Base-by-base conservation (phyloP, 2,888 invertebrate species). In the Willowsia nigromaculata region DNA sequence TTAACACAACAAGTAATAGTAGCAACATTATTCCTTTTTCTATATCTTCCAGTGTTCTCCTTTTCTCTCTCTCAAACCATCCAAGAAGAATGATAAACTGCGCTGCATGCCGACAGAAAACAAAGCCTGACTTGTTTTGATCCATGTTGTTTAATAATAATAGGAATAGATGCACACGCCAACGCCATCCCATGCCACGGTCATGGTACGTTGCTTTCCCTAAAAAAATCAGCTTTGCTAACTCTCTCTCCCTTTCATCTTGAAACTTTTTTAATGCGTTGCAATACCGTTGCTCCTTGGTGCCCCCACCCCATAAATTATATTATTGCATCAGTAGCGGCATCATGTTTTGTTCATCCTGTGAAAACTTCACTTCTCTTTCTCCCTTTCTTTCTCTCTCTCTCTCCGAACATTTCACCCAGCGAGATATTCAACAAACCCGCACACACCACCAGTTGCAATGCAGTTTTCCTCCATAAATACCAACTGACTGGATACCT, bases 221-320 rank as follows among this genome's bases (percentile, higher is more conserved):
- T 22, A 18, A 59, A 59, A 37, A 80, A 80, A 13, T 15, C 11
- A 43, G 78, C 30, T 5, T 15, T 53, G 33, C 53, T 11, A 53
- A 40, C 37, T 37, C 40, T 59, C 56, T 33, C 78, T 59, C 50
- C 25, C 56, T 80, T 59, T 80, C 80, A 59, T 80, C 80, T 59
- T 59, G 56, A 59, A 76, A 80, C 59, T 80, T 59, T 59, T 80
- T 80, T 59, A 80, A 80, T 80, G 65, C 82, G 62, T 82, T 65
- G 65, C 82, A 82, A 47, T 82, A 40, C 65, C 62, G 59, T 84
- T 71, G 83, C 83, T 68, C 83, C 83, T 71, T 68, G 80, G 65
- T 82, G 82, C 82, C 65, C 56, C 43, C 62, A 82, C 65, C 82
- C 65, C 82, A 82, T 82, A 82, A 82, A 82, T 82, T 82, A 82